These are phyloP conservation scores for Danionella dracula DNA, from an alignment of 2,797 vertebrate genomes.

Conservation along the genomic window DNA sequence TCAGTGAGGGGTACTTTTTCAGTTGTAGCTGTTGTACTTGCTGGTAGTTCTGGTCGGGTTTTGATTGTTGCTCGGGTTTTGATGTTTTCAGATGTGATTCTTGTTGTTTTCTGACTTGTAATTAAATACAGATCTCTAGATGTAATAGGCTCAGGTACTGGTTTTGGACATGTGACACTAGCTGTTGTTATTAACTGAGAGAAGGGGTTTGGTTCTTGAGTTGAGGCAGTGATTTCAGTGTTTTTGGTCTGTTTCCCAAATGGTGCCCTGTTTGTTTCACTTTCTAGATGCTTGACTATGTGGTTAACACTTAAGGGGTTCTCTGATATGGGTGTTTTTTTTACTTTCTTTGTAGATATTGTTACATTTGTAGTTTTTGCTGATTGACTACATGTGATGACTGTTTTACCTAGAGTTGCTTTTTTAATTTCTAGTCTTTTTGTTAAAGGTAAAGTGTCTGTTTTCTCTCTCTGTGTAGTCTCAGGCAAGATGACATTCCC, in stretches of 20 bases:
- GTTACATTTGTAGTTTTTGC: not conserved
- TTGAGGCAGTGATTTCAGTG: not conserved
- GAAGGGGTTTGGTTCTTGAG: not conserved
- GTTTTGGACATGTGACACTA: not conserved
- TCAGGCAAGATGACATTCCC: not conserved
- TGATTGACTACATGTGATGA: not conserved
- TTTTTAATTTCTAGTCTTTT: not conserved
- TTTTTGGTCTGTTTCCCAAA: not conserved
- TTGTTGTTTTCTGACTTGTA: not conserved
- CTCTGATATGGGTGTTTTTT: not conserved
- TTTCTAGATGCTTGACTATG: not conserved
- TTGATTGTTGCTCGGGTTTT: not conserved
- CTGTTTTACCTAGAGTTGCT: not conserved
- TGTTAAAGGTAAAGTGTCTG: not conserved
- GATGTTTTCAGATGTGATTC: not conserved
- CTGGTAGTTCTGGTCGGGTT: not conserved
- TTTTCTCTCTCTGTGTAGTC: not conserved
- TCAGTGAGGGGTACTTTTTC: not conserved
- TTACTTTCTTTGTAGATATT: not conserved
- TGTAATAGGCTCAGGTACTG: not conserved
- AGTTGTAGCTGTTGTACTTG: not conserved
- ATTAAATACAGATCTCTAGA: not conserved
- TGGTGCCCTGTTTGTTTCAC: not conserved
- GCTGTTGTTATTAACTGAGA: not conserved
- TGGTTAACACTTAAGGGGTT: not conserved